phyloP scores from a whole-genome alignment of 2,797 vertebrate genomes.

The Borostomias antarcticus region DNA sequence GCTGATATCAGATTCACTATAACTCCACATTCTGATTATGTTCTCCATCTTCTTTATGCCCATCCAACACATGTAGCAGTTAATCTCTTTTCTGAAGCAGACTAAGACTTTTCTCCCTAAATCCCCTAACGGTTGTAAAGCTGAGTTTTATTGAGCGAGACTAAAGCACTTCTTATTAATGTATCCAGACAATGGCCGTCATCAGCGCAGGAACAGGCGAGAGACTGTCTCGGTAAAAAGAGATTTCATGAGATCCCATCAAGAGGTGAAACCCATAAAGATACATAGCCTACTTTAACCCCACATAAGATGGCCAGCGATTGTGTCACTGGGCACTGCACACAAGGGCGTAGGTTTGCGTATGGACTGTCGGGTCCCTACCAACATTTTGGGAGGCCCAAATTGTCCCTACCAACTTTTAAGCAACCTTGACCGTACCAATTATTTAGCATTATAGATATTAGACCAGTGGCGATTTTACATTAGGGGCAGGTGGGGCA shows the following conservation, averaged over 20 bases:
- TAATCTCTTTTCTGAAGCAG: conserved; percentile 22
- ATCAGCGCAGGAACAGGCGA: conserved; percentile 56
- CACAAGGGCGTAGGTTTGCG: no score
- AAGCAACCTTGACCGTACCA: no score
- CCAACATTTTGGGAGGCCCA: no score
- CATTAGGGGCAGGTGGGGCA: no score
- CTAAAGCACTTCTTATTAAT: conserved; percentile 65
- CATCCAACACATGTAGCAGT: conserved; percentile 28
- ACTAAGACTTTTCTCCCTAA: conserved; percentile 49
- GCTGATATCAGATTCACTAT: conserved; percentile 14
- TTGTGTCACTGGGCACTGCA: no score
- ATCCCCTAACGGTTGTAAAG: conserved; percentile 54
- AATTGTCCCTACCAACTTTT: no score
- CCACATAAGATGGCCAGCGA: no score
- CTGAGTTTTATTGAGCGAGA: conserved; percentile 66
- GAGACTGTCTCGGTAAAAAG: conserved; percentile 45
- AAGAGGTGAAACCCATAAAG: conserved; percentile 33
- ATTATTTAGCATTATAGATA: no score
- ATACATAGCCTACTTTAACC: conserved; percentile 32
- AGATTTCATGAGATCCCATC: conserved; percentile 66
- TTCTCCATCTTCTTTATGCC: conserved; percentile 30
- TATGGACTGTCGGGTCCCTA: no score
- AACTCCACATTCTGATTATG: conserved; percentile 25
- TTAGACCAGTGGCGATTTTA: no score
- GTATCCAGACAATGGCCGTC: conserved; percentile 62